phyloP scores from a whole-genome alignment of 2,888 invertebrate genomes.

The Noctua pronuba region DNA sequence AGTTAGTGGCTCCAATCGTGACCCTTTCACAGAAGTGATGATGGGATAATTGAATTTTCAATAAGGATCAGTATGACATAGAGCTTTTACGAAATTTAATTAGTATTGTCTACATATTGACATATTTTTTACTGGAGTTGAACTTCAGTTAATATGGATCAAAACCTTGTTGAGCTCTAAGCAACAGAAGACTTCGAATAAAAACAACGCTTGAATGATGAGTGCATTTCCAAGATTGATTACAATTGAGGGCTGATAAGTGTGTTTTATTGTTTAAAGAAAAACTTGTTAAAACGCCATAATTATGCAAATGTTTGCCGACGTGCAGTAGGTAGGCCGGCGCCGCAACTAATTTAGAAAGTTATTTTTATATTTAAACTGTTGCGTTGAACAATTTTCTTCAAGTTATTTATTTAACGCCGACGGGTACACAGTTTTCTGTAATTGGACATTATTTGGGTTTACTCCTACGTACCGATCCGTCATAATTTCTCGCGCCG shows the following conservation, averaged over 20 bases:
- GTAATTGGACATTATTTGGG: slow-evolving; percentile 77
- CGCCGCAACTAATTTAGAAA: slow-evolving; percentile 72
- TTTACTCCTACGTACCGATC: slow-evolving; percentile 75
- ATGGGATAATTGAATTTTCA: slow-evolving; percentile 62
- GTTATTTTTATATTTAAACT: slow-evolving; percentile 72
- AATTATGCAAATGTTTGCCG: slow-evolving; percentile 70
- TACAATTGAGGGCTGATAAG: slow-evolving; percentile 37
- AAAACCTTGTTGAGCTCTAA: neutral
- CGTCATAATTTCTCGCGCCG: slow-evolving; percentile 60
- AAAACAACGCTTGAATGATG: neutral
- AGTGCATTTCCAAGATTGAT: slow-evolving; percentile 40
- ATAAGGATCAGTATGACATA: slow-evolving; percentile 13
- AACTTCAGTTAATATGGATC: neutral
- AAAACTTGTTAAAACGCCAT: slow-evolving; percentile 57
- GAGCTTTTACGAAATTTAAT: slow-evolving; percentile 17
- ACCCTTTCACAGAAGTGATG: slow-evolving; percentile 56
- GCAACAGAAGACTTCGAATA: neutral
- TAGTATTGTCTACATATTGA: neutral
- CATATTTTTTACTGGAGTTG: neutral
- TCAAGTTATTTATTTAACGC: slow-evolving; percentile 74
- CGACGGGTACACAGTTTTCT: slow-evolving; percentile 74
- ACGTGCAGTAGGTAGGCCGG: slow-evolving; percentile 67
- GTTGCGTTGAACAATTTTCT: slow-evolving; percentile 71
- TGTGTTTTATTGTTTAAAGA: slow-evolving; percentile 46
- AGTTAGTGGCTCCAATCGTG: slow-evolving; percentile 50